Conservation (phyloP, 2,113 vertebrate species). For the Edolisoma coerulescens region DNA sequence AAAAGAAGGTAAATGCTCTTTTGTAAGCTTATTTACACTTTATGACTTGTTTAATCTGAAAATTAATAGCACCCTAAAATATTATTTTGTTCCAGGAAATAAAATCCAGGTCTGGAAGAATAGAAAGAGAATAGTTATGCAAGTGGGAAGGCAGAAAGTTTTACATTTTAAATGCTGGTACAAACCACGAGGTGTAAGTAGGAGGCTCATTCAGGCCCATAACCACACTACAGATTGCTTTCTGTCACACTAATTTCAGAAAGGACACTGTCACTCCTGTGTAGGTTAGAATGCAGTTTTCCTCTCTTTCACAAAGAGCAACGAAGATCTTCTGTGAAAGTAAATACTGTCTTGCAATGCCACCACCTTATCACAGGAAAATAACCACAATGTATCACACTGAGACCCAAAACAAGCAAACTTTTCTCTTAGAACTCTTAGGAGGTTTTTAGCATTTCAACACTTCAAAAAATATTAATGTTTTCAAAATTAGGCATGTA, state of each 20-base stretch:
- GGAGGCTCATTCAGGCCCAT: background rate
- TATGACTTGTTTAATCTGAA: conserved; percentile 47
- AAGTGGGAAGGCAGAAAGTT: background rate
- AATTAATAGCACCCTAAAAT: conserved; percentile 39
- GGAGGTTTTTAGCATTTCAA: background rate
- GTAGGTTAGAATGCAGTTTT: background rate
- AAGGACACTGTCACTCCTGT: background rate
- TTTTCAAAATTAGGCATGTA: background rate
- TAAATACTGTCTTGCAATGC: background rate
- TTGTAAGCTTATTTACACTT: conserved; percentile 59
- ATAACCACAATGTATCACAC: background rate
- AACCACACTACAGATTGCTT: background rate
- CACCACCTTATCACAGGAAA: background rate
- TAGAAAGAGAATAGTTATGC: background rate
- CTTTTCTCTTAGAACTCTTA: background rate
- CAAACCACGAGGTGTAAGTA: background rate
- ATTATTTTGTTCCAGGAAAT: conserved; percentile 42
- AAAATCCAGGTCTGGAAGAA: conserved; percentile 21
- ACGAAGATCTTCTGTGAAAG: background rate
- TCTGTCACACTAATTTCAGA: background rate
- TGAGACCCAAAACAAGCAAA: background rate
- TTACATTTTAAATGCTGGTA: background rate
- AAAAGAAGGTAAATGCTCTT: conserved; percentile 52
- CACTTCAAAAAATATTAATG: background rate
- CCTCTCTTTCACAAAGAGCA: background rate